Conservation (phyloP, 37 sponge, comb jelly and placozoan genomes). For the Cladorhizidae sp. region DNA sequence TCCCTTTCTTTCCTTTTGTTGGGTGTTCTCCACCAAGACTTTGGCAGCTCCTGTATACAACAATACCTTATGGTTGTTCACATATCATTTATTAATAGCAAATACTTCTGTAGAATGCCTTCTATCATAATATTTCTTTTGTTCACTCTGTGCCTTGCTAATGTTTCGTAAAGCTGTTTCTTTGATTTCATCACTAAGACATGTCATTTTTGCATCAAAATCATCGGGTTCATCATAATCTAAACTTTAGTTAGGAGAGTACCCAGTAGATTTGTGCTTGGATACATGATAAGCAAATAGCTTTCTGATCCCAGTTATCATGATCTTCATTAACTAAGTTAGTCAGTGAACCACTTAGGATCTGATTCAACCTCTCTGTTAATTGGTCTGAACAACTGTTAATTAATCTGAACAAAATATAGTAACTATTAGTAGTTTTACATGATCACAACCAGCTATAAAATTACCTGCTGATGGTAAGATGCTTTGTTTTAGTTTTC, state of each 20-base stretch:
- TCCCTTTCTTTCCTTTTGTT: conserved; percentile 20
- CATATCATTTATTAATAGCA: no score
- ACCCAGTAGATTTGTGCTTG: conserved; percentile 30
- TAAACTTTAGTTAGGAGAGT: conserved; percentile 41
- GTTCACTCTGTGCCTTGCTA: background rate
- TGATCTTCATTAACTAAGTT: conserved; percentile 43
- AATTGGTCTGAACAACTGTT: conserved; percentile 26
- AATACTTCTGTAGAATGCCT: background rate
- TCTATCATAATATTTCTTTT: conserved; percentile 3
- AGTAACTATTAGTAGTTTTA: background rate
- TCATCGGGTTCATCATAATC: conserved; percentile 8
- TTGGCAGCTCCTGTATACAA: background rate
- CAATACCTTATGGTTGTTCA: background rate
- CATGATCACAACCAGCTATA: background rate
- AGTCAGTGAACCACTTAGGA: conserved; percentile 13
- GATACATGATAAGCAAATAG: conserved; percentile 34
- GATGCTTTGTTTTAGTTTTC: no score
- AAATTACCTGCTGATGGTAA: conserved; percentile 44
- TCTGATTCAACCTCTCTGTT: conserved; percentile 46
- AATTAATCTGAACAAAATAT: background rate
- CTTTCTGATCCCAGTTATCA: conserved; percentile 39
- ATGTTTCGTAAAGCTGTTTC: background rate
- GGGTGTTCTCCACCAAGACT: conserved; percentile 39
- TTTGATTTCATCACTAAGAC: no score
- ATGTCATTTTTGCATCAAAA: conserved; percentile 4